These are phyloP conservation scores for Eupithecia centaureata DNA, from an alignment of 2,888 invertebrate genomes.

Conservation along the genomic window DNA sequence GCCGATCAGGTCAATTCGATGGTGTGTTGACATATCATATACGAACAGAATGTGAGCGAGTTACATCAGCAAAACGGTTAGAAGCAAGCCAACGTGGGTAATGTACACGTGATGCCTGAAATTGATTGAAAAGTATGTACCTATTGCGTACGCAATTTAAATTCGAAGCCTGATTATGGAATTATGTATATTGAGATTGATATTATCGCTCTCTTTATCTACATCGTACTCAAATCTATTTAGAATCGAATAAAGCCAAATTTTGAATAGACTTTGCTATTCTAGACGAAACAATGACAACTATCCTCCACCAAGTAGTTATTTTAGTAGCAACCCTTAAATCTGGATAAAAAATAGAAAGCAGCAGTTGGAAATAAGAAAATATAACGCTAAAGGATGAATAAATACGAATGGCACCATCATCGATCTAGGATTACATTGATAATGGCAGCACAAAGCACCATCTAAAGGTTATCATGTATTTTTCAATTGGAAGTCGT, in stretches of 20 bases:
- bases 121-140: neutral
- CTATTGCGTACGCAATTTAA: neutral
- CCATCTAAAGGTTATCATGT: neutral
- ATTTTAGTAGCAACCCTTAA: neutral
- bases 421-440: no score
- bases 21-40: conserved; percentile 12
- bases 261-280: neutral
- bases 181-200: neutral
- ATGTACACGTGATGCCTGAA: conserved; percentile 9
- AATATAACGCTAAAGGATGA: neutral
- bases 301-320: neutral
- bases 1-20: conserved; percentile 19
- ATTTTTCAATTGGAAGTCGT: conserved; percentile 6
- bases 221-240: neutral
- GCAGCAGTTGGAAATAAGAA: neutral
- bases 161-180: neutral
- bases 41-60: conserved; percentile 6
- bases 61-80: conserved; percentile 10
- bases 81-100: conserved; percentile 6
- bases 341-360: neutral
- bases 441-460: neutral
- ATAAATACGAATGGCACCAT: neutral
- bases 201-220: neutral
- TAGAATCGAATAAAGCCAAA: neutral
- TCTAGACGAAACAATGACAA: neutral